Conservation (phyloP, 2,888 invertebrate genomes). For the Epsilonema sp. region DNA sequence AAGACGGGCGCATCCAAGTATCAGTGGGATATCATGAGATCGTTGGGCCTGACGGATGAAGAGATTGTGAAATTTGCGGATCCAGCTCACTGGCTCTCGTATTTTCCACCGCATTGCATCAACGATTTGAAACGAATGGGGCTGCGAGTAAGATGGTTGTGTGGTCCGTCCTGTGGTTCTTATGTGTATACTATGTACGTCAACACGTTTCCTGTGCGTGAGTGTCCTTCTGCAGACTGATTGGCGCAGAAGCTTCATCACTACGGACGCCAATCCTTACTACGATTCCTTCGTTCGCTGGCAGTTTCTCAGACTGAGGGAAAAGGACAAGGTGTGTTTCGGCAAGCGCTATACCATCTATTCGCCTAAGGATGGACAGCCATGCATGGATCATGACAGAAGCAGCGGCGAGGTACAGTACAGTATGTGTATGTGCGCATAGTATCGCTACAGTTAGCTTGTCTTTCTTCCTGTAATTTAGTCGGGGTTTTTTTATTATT, state of each 20-base stretch:
- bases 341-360: conserved; percentile 91
- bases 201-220: neutral
- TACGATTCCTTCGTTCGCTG: conserved; percentile 92
- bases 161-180: neutral
- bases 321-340: conserved; percentile 71
- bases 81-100: conserved; percentile 76
- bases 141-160: conserved; percentile 47
- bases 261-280: conserved; percentile 90
- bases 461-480: too few species aligned
- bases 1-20: conserved; percentile 71
- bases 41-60: conserved; percentile 65
- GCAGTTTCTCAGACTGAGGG: conserved; percentile 73
- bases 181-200: too few species aligned
- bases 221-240: conserved; percentile 53
- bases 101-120: conserved; percentile 77
- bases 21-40: conserved; percentile 97
- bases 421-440: neutral
- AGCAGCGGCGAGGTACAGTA: conserved; percentile 53
- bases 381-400: conserved; percentile 99
- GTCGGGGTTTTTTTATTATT: too few species aligned
- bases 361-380: conserved; percentile 86
- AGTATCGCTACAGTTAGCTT: conserved; percentile 9
- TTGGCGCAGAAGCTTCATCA: conserved; percentile 93
- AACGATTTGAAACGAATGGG: conserved; percentile 71
- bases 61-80: conserved; percentile 81